Percentiles rank a stretch among this genome's conserved stretches.
Evolutionary conservation across 1,140 invertebrate species (phyloP).

Genomic region (Lepidostoma basale): DNA sequence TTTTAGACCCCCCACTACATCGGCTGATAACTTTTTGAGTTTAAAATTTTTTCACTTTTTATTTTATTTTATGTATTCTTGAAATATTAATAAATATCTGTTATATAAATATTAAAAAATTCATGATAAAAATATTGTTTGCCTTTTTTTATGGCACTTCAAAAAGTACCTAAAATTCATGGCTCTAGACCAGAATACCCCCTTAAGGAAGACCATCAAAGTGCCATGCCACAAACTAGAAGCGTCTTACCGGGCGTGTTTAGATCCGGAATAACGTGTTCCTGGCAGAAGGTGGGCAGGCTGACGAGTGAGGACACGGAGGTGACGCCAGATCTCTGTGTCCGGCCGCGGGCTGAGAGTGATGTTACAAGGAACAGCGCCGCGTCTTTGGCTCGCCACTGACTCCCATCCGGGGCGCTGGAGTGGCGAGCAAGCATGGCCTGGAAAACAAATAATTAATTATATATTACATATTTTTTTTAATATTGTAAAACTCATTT

Average conservation of each 20-base stretch:
- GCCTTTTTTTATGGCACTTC: too few species aligned
- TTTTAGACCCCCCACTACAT: too few species aligned
- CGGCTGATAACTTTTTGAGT: too few species aligned
- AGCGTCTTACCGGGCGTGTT: neutral
- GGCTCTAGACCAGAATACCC: too few species aligned
- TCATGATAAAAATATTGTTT: too few species aligned
- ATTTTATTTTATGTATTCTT: too few species aligned
- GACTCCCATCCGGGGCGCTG: slow-evolving; percentile 69
- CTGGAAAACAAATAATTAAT: slow-evolving; percentile 54
- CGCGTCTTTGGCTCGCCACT: slow-evolving; percentile 95
- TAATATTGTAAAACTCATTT: slow-evolving; percentile 11
- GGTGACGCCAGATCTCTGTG: slow-evolving; percentile 89
- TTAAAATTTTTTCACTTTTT: too few species aligned
- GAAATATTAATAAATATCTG: too few species aligned
- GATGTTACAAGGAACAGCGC: slow-evolving; percentile 96
- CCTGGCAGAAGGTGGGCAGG: slow-evolving; percentile 83
- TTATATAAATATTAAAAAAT: too few species aligned
- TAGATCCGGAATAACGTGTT: slow-evolving; percentile 87
- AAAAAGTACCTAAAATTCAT: too few species aligned
- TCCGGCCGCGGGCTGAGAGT: slow-evolving; percentile 88
- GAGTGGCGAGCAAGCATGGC: slow-evolving; percentile 81
- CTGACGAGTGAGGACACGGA: slow-evolving; percentile 89
- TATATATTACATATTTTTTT: neutral
- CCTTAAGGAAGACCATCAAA: too few species aligned
- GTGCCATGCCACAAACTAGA: too few species aligned